A percentile compares a stretch with the other conserved stretches of the same genome.
Conservation (phyloP, 2,888 invertebrate species). For the Alentia gelatinosa region DNA sequence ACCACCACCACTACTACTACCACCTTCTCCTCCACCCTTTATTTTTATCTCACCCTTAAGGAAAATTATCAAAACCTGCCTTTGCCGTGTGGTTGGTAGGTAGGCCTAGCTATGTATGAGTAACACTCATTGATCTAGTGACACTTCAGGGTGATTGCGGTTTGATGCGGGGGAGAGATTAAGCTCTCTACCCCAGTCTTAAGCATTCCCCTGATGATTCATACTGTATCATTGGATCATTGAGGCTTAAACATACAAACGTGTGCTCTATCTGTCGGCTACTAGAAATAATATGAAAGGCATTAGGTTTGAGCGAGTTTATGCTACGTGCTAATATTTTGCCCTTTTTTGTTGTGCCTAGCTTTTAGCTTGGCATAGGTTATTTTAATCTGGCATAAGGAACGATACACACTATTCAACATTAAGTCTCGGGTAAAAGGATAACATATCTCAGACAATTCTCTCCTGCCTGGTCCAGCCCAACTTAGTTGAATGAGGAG, state of each 20-base stretch:
- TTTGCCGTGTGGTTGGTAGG: neutral
- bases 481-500: neutral
- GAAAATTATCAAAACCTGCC: neutral
- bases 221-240: neutral
- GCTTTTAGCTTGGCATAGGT: too few species aligned
- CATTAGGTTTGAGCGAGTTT: too few species aligned
- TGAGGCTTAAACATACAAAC: neutral
- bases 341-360: too few species aligned
- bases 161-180: neutral
- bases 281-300: too few species aligned
- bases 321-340: too few species aligned
- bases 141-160: too few species aligned
- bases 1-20: too few species aligned
- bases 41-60: too few species aligned
- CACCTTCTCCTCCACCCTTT: too few species aligned
- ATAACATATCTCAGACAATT: neutral
- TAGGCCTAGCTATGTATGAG: neutral
- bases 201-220: neutral
- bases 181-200: neutral
- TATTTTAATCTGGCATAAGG: too few species aligned
- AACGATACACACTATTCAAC: neutral
- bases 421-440: neutral
- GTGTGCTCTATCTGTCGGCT: neutral
- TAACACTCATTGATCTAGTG: neutral
- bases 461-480: neutral